Evolutionary conservation across 1,140 invertebrate species (phyloP).

Genomic region (Colletes gigas): DNA sequence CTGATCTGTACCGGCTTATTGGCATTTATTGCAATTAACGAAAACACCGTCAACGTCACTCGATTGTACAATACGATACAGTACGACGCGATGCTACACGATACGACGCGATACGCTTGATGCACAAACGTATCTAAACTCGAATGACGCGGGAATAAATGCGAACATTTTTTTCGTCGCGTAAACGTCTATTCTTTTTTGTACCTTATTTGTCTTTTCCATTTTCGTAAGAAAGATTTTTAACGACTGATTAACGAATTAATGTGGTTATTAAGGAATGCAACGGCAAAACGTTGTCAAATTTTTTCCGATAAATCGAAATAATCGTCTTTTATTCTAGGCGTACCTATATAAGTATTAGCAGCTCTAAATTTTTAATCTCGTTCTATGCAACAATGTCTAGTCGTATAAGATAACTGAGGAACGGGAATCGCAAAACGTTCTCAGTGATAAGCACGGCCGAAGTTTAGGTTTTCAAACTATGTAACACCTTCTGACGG

Average conservation of each 20-base stretch:
- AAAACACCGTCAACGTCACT: constrained; percentile 16
- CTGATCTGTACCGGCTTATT: constrained; percentile 59
- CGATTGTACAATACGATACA: constrained; percentile 4
- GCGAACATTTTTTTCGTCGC: background rate
- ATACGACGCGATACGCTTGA: background rate
- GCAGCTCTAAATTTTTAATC: constrained; percentile 38
- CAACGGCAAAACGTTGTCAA: constrained; percentile 7
- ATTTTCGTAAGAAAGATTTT: background rate
- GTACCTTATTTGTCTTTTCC: background rate
- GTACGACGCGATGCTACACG: background rate
- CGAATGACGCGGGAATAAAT: background rate
- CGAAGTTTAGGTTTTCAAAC: background rate
- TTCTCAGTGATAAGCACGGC: constrained; percentile 1
- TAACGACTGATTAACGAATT: constrained; percentile 21
- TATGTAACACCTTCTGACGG: background rate
- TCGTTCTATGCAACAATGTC: constrained; percentile 36
- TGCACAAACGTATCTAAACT: background rate
- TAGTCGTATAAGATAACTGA: constrained; percentile 44
- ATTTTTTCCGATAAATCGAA: background rate
- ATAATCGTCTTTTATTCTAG: constrained; percentile 15
- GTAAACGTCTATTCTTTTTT: background rate
- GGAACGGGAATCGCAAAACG: background rate
- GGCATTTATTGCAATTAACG: constrained; percentile 52
- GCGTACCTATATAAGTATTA: constrained; percentile 17
- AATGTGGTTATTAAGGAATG: constrained; percentile 26